Evolutionary conservation across 1,140 invertebrate species (phyloP), one percentile per base, ranked within the genome.

Genomic region (Lethocerus indicus): DNA sequence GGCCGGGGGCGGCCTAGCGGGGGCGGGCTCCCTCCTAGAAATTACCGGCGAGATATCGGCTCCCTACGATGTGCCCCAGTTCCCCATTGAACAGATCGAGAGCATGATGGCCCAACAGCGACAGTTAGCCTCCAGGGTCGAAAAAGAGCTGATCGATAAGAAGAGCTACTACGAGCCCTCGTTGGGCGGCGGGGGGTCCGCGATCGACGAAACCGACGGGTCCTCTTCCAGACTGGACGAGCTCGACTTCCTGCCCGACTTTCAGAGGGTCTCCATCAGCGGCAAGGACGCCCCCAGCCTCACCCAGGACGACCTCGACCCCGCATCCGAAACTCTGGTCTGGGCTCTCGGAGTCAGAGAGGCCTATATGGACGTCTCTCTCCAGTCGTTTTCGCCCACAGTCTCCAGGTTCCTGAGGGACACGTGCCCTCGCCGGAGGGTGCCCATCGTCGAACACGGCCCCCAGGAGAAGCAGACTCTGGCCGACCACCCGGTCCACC

Each of bases 41-140:
- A 25, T 44, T 14, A 25, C 42, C 25, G 29, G 29, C 29, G 42
- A 44, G 29, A 44, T 56, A 5, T 44, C 42, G 7, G 42, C 42
- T 2, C 42, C 89, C 0, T 95, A 92, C 62, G 89, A 95, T 67
- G 83, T 94, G 9, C 87, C 90, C 0, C 87, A 93, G 65, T 95
- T 93, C 65, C 91, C 92, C 1, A 96, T 96, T 57, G 90, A 95
- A 63, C 87, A 94, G 61, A 87, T 88, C 47, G 90, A 95, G 66
- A 88, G 86, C 67, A 90, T 92, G 59, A 70, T 89, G 7, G 78
- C 87, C 35, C 82, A 92, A 51, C 88, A 93, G 60, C 69, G 87
- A 16, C 87, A 92, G 61, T 70, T 93, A 2, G 90, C 84, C 61
- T 76, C 78, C 52, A n/a, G n/a, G n/a, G 37, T 40, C 37, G 21